phyloP scores from a whole-genome alignment of 2,797 vertebrate species.

The Melanotaenia boesemani region DNA sequence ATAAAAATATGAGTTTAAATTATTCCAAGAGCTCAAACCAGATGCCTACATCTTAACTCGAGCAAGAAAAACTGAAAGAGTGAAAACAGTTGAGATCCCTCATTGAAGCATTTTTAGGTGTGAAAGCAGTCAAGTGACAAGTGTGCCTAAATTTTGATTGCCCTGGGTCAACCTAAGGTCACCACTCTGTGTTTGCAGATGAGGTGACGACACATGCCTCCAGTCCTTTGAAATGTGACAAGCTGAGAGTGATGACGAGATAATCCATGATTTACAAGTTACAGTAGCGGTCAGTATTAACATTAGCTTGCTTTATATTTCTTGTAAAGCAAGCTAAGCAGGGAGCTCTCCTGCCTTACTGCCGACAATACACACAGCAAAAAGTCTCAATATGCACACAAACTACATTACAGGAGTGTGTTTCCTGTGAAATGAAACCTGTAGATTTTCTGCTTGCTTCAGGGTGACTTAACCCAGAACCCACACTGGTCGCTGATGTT shows the following conservation, averaged over 20 bases:
- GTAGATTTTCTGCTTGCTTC: neutral
- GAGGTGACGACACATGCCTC: slow-evolving; percentile 74
- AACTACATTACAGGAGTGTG: neutral
- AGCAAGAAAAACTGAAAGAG: slow-evolving; percentile 12
- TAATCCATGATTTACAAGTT: slow-evolving; percentile 77
- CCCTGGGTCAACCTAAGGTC: slow-evolving; percentile 67
- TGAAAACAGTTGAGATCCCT: slow-evolving; percentile 50
- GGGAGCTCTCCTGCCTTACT: slow-evolving; percentile 17
- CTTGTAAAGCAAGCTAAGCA: slow-evolving; percentile 5
- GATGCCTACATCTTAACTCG: slow-evolving; percentile 29
- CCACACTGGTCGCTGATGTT: neutral
- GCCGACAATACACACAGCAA: slow-evolving; percentile 2
- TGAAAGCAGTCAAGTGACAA: slow-evolving; percentile 80
- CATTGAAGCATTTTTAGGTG: slow-evolving; percentile 69
- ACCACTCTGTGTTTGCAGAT: slow-evolving; percentile 73
- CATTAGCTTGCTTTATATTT: neutral
- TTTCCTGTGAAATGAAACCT: neutral
- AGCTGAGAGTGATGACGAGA: slow-evolving; percentile 62
- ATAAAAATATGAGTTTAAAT: slow-evolving; percentile 5
- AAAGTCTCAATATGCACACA: neutral
- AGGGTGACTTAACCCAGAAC: neutral
- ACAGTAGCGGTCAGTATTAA: slow-evolving; percentile 63
- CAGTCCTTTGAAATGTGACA: slow-evolving; percentile 74
- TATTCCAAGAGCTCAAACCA: slow-evolving; percentile 19
- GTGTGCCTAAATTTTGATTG: slow-evolving; percentile 79